Evolutionary conservation across 2,113 vertebrate genomes (phyloP), one percentile per base, ranked within the genome.

Genomic region (Paradoxurus hermaphroditus): DNA sequence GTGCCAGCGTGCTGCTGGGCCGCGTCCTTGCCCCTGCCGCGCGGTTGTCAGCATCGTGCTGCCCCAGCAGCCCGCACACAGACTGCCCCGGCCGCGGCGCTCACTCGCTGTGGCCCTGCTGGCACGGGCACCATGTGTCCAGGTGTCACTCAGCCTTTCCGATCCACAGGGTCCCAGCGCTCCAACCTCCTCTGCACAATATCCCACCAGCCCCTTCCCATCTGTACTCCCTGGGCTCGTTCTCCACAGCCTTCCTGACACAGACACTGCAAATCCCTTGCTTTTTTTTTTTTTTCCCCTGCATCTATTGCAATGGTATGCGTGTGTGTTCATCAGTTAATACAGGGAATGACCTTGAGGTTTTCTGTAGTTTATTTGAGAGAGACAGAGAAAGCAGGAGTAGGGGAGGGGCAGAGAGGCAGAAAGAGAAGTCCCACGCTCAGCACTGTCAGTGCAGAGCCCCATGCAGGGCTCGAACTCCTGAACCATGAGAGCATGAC

Each of bases 231-330:
- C 13, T 4, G 44, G 39, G 9, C 13, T 12, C 59, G 27, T 46
- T 77, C 36, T n/a, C 53, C 63, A 13, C 0, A 62, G 0, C 36
- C 72, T 34, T 95, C 12, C 59, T 93, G 44, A 25, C 1, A 0
- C 0, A 16, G 44, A 46, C 19, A 12, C 12, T 36, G 4, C 1
- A 15, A 29, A 29, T 4, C 8, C n/a, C 21, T 16, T 4, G n/a
- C 31, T 46, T 23, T 56, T 56, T 49, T 49, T 49, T 49, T 49
- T 49, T 59, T 59, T 9, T 14, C n/a, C n/a, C 51, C 56, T 59
- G 56, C 56, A 23, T 23, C 56, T 8, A 59, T 23, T 59, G 56
- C 19, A 59, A 59, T 23, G 21, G 56, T 23, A 7, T 59, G 56
- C 23, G 56, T 56, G 56, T 59, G 56, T 59, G 56, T 23, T 56